Percentiles rank a stretch among this genome's conserved stretches.
phyloP scores from a whole-genome alignment of 92 coral and sea anemone genomes.

The Ricordea florida region DNA sequence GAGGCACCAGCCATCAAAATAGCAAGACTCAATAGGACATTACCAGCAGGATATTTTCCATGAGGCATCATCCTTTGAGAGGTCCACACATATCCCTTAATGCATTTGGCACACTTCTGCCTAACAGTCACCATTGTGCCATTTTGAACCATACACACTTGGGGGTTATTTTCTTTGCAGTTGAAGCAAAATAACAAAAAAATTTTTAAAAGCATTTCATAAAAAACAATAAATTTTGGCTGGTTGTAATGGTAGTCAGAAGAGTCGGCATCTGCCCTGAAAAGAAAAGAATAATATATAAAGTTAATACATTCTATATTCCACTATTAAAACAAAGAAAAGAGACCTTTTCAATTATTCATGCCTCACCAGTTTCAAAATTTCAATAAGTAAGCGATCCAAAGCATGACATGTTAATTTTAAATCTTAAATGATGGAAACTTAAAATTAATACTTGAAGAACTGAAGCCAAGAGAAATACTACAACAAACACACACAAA shows the following conservation, averaged over 20 bases:
- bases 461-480: too few relatives aligned
- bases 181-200: constrained; percentile 25
- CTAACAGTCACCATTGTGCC: constrained; percentile 33
- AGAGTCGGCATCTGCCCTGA: constrained; percentile 18
- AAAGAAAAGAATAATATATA: too few relatives aligned
- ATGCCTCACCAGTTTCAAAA: too few relatives aligned
- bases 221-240: constrained; percentile 13
- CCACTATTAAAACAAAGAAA: background rate
- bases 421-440: too few relatives aligned
- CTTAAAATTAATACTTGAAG: too few relatives aligned
- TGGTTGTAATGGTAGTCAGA: background rate
- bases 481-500: too few relatives aligned
- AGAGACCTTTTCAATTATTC: too few relatives aligned
- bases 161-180: background rate
- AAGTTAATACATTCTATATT: background rate
- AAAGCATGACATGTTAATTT: too few relatives aligned
- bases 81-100: constrained; percentile 1
- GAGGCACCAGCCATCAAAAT: constrained; percentile 23
- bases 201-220: background rate
- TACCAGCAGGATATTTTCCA: constrained; percentile 27
- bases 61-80: background rate
- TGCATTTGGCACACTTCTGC: constrained; percentile 12
- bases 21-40: constrained; percentile 20
- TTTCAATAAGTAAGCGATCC: too few relatives aligned
- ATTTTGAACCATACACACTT: constrained; percentile 13